Conservation (phyloP, 1,140 invertebrate species). For the Spodoptera litura region DNA sequence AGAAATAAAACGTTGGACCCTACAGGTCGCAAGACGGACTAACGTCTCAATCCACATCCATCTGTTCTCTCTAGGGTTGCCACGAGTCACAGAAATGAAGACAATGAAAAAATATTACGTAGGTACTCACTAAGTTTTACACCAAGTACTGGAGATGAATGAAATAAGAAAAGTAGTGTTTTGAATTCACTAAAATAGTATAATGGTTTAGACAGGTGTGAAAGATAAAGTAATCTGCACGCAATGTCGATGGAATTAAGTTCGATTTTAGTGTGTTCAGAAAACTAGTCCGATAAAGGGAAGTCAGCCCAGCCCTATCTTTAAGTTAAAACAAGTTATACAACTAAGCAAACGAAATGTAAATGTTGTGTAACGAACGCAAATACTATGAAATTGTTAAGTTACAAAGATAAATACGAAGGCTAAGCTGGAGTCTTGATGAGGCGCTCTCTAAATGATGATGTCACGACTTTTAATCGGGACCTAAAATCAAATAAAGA, state of each 20-base stretch:
- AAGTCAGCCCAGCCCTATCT: constrained; percentile 39
- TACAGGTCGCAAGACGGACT: constrained; percentile 50
- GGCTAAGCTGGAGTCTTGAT: constrained; percentile 41
- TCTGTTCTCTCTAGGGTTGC: constrained; percentile 30
- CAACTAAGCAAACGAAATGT: constrained; percentile 61
- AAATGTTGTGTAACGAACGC: constrained; percentile 67
- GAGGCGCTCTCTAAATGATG: constrained; percentile 23
- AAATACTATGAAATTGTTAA: constrained; percentile 74
- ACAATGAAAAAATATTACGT: too few species aligned
- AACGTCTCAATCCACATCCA: constrained; percentile 64
- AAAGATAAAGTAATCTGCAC: not conserved
- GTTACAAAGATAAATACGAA: constrained; percentile 72
- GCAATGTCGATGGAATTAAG: not conserved
- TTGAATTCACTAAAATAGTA: not conserved
- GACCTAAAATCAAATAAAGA: not conserved
- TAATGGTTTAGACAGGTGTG: not conserved
- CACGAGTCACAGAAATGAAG: not conserved
- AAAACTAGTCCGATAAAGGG: not conserved
- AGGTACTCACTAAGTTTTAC: too few species aligned
- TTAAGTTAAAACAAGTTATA: constrained; percentile 57
- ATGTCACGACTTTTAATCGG: constrained; percentile 52
- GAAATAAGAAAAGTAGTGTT: too few species aligned
- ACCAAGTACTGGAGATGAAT: too few species aligned
- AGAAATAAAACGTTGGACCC: constrained; percentile 53
- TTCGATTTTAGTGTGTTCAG: not conserved